These are phyloP conservation scores for Troilus luridus DNA, from an alignment of 2,888 invertebrate species.

Conservation along the genomic window DNA sequence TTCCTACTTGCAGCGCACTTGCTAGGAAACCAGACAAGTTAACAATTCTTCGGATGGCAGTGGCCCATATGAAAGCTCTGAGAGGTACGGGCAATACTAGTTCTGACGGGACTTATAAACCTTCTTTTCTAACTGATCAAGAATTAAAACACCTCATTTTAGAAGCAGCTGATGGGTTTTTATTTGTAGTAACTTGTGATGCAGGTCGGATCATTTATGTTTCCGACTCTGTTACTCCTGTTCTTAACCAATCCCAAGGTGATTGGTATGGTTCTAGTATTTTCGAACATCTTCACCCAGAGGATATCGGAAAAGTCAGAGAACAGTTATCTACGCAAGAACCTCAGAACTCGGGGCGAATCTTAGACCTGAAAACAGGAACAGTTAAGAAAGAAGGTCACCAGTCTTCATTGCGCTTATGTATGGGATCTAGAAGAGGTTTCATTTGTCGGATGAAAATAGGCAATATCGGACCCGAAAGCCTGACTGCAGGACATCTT, in stretches of 20 bases:
- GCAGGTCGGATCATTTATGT: slow-evolving; percentile 97
- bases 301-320: slow-evolving; percentile 96
- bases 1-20: slow-evolving; percentile 97
- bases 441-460: slow-evolving; percentile 99
- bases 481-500: slow-evolving; percentile 85
- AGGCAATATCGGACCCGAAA: slow-evolving; percentile 83
- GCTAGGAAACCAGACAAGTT: slow-evolving; percentile 99
- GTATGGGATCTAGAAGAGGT: slow-evolving; percentile 98
- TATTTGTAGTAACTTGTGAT: slow-evolving; percentile 97
- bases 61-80: slow-evolving; percentile 98
- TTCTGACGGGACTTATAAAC: slow-evolving; percentile 96
- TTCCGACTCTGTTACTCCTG: slow-evolving; percentile 98
- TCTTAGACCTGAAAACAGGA: slow-evolving; percentile 97
- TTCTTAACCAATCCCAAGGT: slow-evolving; percentile 92
- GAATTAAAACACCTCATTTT: slow-evolving; percentile 98
- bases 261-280: slow-evolving; percentile 98
- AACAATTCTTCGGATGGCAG: slow-evolving; percentile 99
- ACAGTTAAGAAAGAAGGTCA: slow-evolving; percentile 99
- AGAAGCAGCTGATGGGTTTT: slow-evolving; percentile 99
- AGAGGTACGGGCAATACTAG: slow-evolving; percentile 95
- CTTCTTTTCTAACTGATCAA: slow-evolving; percentile 98
- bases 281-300: slow-evolving; percentile 97
- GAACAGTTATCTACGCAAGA: slow-evolving; percentile 98
- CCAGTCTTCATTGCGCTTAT: slow-evolving; percentile 96
- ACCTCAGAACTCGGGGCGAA: slow-evolving; percentile 94